Percentiles rank a stretch among this genome's conserved stretches.
These are phyloP conservation scores for Manduca sexta DNA, from an alignment of 1,140 invertebrate genomes.

Conservation along the genomic window DNA sequence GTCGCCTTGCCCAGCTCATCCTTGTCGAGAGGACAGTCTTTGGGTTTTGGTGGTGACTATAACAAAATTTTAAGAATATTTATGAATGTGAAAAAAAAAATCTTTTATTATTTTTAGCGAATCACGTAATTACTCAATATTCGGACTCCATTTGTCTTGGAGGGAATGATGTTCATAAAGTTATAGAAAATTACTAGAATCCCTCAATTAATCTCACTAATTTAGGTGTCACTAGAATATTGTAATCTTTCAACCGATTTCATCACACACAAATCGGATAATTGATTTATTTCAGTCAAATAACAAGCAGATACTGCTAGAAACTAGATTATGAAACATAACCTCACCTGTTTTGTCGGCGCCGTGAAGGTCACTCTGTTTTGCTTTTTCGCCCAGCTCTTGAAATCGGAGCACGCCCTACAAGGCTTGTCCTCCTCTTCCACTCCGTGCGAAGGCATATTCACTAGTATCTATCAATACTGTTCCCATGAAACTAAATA, in stretches of 20 bases:
- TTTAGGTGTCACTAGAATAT: no score
- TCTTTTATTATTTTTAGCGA: no score
- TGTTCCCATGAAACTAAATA: slow-evolving; percentile 17
- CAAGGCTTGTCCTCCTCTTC: slow-evolving; percentile 73
- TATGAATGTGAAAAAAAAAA: no score
- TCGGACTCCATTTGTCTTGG: no score
- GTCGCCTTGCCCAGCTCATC: slow-evolving; percentile 82
- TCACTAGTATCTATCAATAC: slow-evolving; percentile 15
- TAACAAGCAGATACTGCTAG: neutral
- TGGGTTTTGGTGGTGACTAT: slow-evolving; percentile 22
- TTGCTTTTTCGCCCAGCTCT: slow-evolving; percentile 80
- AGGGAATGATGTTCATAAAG: no score
- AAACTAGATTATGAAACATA: slow-evolving; percentile 31
- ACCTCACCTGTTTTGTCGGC: slow-evolving; percentile 48
- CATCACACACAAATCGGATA: no score
- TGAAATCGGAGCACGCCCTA: slow-evolving; percentile 83
- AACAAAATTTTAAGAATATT: neutral
- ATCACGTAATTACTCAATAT: no score
- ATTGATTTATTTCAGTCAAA: neutral
- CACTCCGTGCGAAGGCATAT: slow-evolving; percentile 39
- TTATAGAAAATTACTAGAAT: no score
- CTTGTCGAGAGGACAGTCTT: slow-evolving; percentile 85
- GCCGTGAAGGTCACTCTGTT: slow-evolving; percentile 44
- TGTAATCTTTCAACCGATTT: no score
- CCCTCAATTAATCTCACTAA: no score